A percentile compares a stretch with the other conserved stretches of the same genome.
Conservation (phyloP, 1,140 invertebrate species). For the Pogonognathellus flavescens region DNA sequence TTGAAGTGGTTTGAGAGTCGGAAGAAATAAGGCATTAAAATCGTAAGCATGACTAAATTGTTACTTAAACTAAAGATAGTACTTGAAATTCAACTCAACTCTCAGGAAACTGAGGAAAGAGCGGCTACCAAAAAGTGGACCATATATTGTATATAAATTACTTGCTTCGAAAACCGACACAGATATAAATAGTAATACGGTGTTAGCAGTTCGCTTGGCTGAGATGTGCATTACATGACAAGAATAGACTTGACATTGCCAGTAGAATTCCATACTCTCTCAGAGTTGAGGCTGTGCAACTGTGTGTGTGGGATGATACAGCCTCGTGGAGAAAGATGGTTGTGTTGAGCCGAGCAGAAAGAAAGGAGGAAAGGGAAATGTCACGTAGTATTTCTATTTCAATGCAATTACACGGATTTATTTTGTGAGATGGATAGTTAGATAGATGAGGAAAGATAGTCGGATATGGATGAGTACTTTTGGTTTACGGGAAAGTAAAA, state of each 20-base stretch:
- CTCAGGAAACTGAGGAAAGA: not conserved
- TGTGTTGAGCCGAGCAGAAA: constrained; percentile 42
- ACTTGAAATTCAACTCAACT: constrained; percentile 42
- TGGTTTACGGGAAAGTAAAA: constrained; percentile 34
- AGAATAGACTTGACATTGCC: not conserved
- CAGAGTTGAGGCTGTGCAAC: not conserved
- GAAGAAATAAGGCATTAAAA: constrained; percentile 33
- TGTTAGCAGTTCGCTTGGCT: no score
- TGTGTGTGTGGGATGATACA: not conserved
- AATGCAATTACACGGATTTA: constrained; percentile 52
- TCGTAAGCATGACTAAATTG: constrained; percentile 43
- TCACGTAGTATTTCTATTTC: constrained; percentile 54
- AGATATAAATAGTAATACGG: no score
- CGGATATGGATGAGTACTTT: constrained; percentile 37
- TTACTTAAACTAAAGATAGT: constrained; percentile 12
- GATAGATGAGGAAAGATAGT: constrained; percentile 47
- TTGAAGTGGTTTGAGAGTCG: constrained; percentile 15
- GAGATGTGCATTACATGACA: constrained; percentile 11
- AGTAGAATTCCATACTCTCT: no score
- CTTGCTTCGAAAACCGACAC: no score
- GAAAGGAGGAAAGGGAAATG: constrained; percentile 20
- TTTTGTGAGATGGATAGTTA: constrained; percentile 47
- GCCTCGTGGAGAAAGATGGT: constrained; percentile 3
- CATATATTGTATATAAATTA: no score
- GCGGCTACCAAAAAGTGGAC: no score